A percentile compares a stretch with the other conserved stretches of the same genome.
Conservation (phyloP, 2,113 vertebrate genomes). For the Rattus rattus region DNA sequence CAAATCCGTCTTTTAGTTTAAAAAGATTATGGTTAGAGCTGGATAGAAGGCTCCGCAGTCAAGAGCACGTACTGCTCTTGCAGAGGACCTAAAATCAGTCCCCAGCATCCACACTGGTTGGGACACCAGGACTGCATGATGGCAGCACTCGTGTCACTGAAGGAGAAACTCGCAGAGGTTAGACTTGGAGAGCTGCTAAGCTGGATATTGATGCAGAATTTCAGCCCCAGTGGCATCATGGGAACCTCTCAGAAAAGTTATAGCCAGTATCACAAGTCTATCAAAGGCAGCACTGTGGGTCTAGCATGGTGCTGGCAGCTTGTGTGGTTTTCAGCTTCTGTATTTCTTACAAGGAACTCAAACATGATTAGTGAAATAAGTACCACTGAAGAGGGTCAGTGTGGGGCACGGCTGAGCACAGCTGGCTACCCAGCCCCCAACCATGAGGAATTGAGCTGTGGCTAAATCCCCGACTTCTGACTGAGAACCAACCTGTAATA, state of each 20-base stretch:
- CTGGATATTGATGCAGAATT: conserved; percentile 92
- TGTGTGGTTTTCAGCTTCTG: neutral
- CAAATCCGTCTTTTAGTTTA: conserved; percentile 67
- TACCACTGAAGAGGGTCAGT: neutral
- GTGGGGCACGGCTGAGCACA: neutral
- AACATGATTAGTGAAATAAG: neutral
- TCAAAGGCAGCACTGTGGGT: neutral
- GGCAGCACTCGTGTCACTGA: conserved; percentile 85
- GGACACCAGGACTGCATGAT: neutral
- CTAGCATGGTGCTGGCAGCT: neutral
- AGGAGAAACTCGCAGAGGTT: conserved; percentile 93
- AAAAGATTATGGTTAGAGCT: conserved; percentile 66
- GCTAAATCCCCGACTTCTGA: neutral
- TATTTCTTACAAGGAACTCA: neutral
- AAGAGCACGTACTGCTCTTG: conserved; percentile 61
- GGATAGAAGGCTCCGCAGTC: neutral
- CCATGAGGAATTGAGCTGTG: neutral
- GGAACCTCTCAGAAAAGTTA: conserved; percentile 87
- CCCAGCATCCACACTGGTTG: neutral
- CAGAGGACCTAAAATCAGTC: neutral
- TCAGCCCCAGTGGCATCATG: conserved; percentile 89
- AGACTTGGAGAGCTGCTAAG: conserved; percentile 92
- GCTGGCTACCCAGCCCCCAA: too few species aligned
- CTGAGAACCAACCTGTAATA: neutral
- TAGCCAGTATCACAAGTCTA: neutral